A percentile compares a stretch with the other conserved stretches of the same genome.
Evolutionary conservation across 1,140 invertebrate genomes (phyloP).

Genomic region (Notospermus geniculatus): DNA sequence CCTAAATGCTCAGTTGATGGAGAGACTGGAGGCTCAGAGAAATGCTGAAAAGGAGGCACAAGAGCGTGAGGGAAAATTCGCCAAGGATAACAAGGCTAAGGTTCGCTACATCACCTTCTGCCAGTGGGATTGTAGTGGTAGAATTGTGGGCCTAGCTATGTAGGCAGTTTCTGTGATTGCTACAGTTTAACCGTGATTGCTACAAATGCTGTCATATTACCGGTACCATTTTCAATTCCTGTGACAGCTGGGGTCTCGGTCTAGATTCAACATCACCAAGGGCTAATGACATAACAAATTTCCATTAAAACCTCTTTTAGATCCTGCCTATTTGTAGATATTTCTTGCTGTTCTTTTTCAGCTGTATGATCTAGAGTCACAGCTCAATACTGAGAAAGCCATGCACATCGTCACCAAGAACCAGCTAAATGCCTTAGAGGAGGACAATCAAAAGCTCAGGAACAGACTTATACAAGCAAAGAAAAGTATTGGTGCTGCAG

Average conservation of each 20-base stretch:
- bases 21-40: constrained; percentile 33
- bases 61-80: constrained; percentile 22
- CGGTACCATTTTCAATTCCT: too few species aligned
- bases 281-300: not conserved
- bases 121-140: too few species aligned
- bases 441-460: constrained; percentile 40
- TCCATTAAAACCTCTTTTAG: constrained; percentile 3
- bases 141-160: too few species aligned
- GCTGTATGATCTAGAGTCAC: constrained; percentile 29
- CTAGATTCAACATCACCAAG: too few species aligned
- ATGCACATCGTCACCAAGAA: constrained; percentile 43
- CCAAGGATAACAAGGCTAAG: constrained; percentile 22
- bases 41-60: constrained; percentile 8
- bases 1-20: constrained; percentile 37
- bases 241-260: too few species aligned
- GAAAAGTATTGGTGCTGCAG: constrained; percentile 25
- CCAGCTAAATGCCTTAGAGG: constrained; percentile 40
- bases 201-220: too few species aligned
- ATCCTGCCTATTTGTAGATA: not conserved
- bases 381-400: constrained; percentile 42
- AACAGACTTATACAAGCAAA: constrained; percentile 30
- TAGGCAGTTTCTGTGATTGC: too few species aligned
- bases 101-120: constrained; percentile 27
- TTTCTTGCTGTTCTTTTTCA: constrained; percentile 1
- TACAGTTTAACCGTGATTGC: too few species aligned